Evolutionary conservation across 1,140 invertebrate genomes (phyloP).

Genomic region (Colletes gigas): DNA sequence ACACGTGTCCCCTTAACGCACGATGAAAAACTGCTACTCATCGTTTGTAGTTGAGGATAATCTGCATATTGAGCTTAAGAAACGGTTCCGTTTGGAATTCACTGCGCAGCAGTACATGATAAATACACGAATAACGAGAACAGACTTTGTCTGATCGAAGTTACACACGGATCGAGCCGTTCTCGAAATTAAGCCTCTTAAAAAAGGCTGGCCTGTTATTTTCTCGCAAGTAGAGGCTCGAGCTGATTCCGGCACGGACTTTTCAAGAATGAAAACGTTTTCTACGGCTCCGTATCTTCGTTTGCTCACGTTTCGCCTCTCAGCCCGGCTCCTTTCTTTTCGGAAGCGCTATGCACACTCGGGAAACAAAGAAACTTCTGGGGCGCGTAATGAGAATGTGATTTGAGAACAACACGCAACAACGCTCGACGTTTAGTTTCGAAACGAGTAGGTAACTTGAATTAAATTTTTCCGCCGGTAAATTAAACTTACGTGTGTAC

Average conservation of each 20-base stretch:
- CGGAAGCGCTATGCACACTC: constrained; percentile 2
- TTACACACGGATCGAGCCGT: constrained; percentile 34
- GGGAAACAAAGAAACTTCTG: neutral
- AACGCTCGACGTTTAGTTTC: neutral
- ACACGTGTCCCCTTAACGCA: too few species aligned
- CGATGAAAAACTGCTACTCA: too few species aligned
- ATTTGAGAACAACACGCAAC: neutral
- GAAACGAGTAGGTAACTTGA: neutral
- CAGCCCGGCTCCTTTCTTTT: constrained; percentile 14
- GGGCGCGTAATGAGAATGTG: constrained; percentile 32
- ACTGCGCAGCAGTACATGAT: constrained; percentile 68
- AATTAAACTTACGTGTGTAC: too few species aligned
- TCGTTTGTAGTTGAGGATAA: too few species aligned
- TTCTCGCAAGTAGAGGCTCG: constrained; percentile 11
- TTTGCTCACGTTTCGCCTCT: neutral
- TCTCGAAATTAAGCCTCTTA: constrained; percentile 60
- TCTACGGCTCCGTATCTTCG: neutral
- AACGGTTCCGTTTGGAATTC: constrained; percentile 29
- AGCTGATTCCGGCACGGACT: neutral
- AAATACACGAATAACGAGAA: constrained; percentile 66
- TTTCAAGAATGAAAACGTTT: constrained; percentile 12
- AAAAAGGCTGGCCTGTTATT: constrained; percentile 53
- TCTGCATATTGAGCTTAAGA: too few species aligned
- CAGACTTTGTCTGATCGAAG: constrained; percentile 21
- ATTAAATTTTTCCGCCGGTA: too few species aligned